These are phyloP conservation scores for Hedya salicella DNA, from an alignment of 2,888 invertebrate species.

Conservation along the genomic window DNA sequence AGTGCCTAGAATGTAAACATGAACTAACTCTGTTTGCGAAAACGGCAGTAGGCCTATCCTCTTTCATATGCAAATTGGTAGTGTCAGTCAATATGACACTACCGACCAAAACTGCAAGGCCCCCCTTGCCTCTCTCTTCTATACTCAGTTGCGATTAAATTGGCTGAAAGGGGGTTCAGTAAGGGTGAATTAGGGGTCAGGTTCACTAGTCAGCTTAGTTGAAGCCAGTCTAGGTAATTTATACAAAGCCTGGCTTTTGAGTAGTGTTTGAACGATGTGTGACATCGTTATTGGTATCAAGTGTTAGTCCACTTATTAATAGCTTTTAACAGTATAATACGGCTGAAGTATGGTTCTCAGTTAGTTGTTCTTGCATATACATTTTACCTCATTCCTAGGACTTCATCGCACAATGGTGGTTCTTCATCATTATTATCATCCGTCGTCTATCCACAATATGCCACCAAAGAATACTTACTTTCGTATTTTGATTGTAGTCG, in stretches of 20 bases:
- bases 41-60: constrained; percentile 54
- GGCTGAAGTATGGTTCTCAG: too few relatives aligned
- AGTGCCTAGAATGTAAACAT: constrained; percentile 50
- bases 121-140: constrained; percentile 34
- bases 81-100: constrained; percentile 51
- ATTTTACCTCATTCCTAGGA: too few relatives aligned
- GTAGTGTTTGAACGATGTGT: constrained; percentile 45
- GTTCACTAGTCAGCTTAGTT: constrained; percentile 45
- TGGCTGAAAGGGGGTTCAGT: constrained; percentile 12
- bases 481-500: too few relatives aligned
- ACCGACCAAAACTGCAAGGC: constrained; percentile 48
- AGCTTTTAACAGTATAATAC: not conserved
- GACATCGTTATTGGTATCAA: constrained; percentile 11
- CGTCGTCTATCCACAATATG: too few relatives aligned
- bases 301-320: not conserved
- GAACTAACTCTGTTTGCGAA: constrained; percentile 49
- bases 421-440: too few relatives aligned
- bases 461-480: too few relatives aligned
- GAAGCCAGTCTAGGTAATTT: constrained; percentile 50
- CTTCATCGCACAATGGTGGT: too few relatives aligned
- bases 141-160: not conserved
- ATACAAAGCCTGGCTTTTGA: constrained; percentile 52
- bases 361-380: too few relatives aligned
- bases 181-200: constrained; percentile 45
- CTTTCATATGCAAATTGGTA: constrained; percentile 64